Evolutionary conservation across 2,888 invertebrate species (phyloP).

Genomic region (Melinaea marsaeus): DNA sequence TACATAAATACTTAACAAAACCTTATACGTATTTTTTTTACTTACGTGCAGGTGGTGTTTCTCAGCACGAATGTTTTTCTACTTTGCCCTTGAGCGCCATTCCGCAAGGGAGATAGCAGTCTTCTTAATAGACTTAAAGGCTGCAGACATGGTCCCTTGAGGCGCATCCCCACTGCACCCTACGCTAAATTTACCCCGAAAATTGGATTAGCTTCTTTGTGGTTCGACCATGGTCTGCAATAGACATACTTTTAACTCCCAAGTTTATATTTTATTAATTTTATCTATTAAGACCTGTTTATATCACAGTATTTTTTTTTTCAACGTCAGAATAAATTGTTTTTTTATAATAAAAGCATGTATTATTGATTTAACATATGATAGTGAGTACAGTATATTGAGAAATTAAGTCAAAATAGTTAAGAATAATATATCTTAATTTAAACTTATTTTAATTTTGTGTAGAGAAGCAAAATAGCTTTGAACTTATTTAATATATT

Average conservation of each 20-base stretch:
- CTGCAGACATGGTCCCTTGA: slow-evolving; percentile 60
- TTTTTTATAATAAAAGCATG: no score
- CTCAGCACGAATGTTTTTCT: slow-evolving; percentile 66
- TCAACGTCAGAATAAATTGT: no score
- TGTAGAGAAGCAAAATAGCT: neutral
- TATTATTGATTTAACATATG: no score
- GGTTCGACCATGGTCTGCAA: slow-evolving; percentile 47
- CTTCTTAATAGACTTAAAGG: slow-evolving; percentile 74
- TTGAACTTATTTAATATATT: slow-evolving; percentile 14
- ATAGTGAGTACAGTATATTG: no score
- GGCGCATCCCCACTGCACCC: slow-evolving; percentile 57
- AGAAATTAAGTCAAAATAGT: no score
- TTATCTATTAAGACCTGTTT: neutral
- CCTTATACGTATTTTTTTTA: no score
- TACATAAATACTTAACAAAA: no score
- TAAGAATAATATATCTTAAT: no score
- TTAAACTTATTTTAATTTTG: slow-evolving; percentile 2
- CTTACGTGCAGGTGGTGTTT: slow-evolving; percentile 50
- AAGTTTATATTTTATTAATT: slow-evolving; percentile 4
- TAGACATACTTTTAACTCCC: slow-evolving; percentile 15
- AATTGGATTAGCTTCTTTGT: slow-evolving; percentile 66
- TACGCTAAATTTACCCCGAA: slow-evolving; percentile 47
- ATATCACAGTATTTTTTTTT: neutral
- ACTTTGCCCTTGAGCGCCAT: slow-evolving; percentile 52
- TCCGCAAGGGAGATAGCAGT: slow-evolving; percentile 59